Evolutionary conservation across 1,140 invertebrate genomes (phyloP), one percentile per base, ranked within the genome.

Genomic region (Caenorhabditis latens): DNA sequence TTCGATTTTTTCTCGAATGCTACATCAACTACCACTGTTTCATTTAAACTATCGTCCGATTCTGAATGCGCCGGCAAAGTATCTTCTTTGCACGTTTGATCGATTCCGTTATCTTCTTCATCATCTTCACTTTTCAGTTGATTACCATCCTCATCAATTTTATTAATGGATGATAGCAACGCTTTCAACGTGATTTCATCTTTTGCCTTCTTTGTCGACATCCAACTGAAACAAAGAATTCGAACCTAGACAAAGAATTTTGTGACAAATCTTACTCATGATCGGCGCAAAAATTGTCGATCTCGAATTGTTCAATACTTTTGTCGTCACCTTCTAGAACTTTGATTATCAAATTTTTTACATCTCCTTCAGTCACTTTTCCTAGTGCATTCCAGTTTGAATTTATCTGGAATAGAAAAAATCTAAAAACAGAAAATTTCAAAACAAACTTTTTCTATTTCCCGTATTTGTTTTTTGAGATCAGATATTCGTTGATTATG

Each of bases 391-490:
- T 71, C 65, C 65, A 71, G 3, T 8, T 7, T 0, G 42, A 46
- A 71, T 71, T 71, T 19, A 19, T 32, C 42, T 46, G 40, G n/a
- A 71, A 9, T 40, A 65, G 0, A 13, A 40, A 7, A 8, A 75
- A n/a, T 19, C 43, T 46, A 0, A 7, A 43, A 46, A 75, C 3
- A 46, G n/a, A 48, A 43, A 46, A 46, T 48, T 32, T 21, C 4
- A n/a, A n/a, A 71, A 42, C 13, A 46, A 2, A 79, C 71, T 11
- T 71, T 71, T 46, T 71, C 42, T 46, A 32, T 8, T 43, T 79
- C 46, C 46, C 71, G 71, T 53, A 79, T 79, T 79, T 79, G 19
- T 50, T 24, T 24, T 43, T 79, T 53, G 14, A 79, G 19, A 24
- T 79, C 46, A 4, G n/a, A 24, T 24, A 79, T 79, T 14, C 24